These are phyloP conservation scores for Hippocampus barbouri DNA, from an alignment of 2,113 vertebrate species.

Conservation along the genomic window DNA sequence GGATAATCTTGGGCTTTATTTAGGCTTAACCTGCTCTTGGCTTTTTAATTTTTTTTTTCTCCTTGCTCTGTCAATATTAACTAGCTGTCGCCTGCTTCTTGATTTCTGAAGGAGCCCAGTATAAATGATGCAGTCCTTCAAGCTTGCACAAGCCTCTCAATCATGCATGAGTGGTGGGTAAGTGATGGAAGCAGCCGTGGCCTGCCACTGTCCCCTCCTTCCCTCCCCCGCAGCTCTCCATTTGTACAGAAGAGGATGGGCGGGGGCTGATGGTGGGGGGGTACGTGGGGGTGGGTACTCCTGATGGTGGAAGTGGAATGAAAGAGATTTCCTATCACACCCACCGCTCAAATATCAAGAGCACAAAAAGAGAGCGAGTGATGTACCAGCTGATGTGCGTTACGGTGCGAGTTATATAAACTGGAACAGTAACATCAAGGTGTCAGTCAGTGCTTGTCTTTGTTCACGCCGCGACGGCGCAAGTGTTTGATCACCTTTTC, in stretches of 20 bases:
- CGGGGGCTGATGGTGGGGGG: neutral
- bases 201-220: conserved; percentile 49
- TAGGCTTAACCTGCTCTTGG: conserved; percentile 33
- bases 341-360: conserved; percentile 51
- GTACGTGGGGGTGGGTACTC: conserved; percentile 2
- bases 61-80: conserved; percentile 67
- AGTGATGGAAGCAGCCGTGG: conserved; percentile 62
- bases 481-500: conserved; percentile 26
- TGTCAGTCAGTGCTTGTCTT: conserved; percentile 39
- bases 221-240: conserved; percentile 54
- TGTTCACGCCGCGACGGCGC: conserved; percentile 9
- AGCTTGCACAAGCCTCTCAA: conserved; percentile 64
- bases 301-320: conserved; percentile 29
- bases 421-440: conserved; percentile 26
- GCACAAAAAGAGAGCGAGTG: conserved; percentile 35
- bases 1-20: conserved; percentile 54
- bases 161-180: conserved; percentile 70
- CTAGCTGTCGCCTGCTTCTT: conserved; percentile 41
- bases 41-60: conserved; percentile 38
- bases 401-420: conserved; percentile 33
- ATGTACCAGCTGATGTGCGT: conserved; percentile 38
- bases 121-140: conserved; percentile 60
- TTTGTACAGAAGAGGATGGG: conserved; percentile 45
- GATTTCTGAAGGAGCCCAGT: conserved; percentile 52
- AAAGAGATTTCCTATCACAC: conserved; percentile 58